Percentiles rank a stretch among this genome's conserved stretches.
Evolutionary conservation across 2,113 vertebrate species (phyloP).

Genomic region (Australoheros scitulus): DNA sequence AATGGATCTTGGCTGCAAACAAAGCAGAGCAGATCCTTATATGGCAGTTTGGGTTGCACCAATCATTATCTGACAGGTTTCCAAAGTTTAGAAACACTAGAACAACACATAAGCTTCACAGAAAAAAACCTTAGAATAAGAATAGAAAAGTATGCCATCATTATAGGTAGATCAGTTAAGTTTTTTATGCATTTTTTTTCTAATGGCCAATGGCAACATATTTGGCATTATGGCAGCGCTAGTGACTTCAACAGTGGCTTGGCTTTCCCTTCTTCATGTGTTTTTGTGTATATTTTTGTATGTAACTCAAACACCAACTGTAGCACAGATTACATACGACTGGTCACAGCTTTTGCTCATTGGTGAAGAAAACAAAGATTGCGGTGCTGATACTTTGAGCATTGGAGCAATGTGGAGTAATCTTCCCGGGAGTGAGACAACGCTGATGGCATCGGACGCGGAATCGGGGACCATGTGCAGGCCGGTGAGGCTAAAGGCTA

Average conservation of each 20-base stretch:
- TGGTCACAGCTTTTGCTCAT: background rate
- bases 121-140: background rate
- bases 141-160: background rate
- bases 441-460: too few relatives aligned
- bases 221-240: background rate
- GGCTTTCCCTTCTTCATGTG: background rate
- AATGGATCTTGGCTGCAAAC: background rate
- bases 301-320: background rate
- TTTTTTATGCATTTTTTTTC: background rate
- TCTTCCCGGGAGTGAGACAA: too few relatives aligned
- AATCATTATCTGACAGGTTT: background rate
- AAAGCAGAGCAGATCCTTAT: background rate
- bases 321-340: background rate
- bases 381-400: too few relatives aligned
- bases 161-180: background rate
- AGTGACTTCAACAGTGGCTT: background rate
- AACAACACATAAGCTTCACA: background rate
- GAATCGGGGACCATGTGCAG: too few relatives aligned
- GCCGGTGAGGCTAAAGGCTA: too few relatives aligned
- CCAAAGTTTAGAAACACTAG: background rate
- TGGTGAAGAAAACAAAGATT: background rate
- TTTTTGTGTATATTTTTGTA: background rate
- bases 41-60: background rate
- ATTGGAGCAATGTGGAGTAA: too few relatives aligned
- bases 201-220: background rate